A percentile compares a stretch with the other conserved stretches of the same genome.
phyloP scores from a whole-genome alignment of 1,140 invertebrate genomes.

The Paraescarpia echinospica region DNA sequence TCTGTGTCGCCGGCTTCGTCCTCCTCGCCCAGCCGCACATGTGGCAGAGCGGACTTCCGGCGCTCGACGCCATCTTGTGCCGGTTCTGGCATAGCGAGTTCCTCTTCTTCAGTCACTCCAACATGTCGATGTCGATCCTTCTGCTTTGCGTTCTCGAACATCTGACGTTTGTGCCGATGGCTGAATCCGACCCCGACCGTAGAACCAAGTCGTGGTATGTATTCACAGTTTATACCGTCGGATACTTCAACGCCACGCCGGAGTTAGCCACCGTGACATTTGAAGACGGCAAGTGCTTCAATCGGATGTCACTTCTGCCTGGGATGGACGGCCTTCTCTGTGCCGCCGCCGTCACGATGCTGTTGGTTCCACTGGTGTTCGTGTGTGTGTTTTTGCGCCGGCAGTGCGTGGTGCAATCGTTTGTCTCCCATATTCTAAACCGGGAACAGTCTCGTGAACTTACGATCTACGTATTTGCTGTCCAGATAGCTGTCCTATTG shows the following conservation, averaged over 20 bases:
- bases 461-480: background rate
- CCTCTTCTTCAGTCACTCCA: background rate
- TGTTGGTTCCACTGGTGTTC: background rate
- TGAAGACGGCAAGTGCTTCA: background rate
- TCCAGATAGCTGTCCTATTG: background rate
- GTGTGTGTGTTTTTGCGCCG: background rate
- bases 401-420: background rate
- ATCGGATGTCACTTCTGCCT: background rate
- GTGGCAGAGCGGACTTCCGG: background rate
- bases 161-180: background rate
- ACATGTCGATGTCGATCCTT: background rate
- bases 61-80: background rate
- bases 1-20: background rate
- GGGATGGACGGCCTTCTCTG: background rate
- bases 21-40: background rate
- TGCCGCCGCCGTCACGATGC: background rate
- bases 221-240: background rate
- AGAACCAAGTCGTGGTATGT: background rate
- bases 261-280: background rate
- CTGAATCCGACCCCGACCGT: background rate
- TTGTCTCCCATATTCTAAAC: background rate
- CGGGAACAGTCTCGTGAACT: background rate
- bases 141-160: background rate
- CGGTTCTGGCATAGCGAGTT: background rate
- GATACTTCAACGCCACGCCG: background rate